Evolutionary conservation across 2,797 vertebrate genomes (phyloP).

Genomic region (Dallia pectoralis): DNA sequence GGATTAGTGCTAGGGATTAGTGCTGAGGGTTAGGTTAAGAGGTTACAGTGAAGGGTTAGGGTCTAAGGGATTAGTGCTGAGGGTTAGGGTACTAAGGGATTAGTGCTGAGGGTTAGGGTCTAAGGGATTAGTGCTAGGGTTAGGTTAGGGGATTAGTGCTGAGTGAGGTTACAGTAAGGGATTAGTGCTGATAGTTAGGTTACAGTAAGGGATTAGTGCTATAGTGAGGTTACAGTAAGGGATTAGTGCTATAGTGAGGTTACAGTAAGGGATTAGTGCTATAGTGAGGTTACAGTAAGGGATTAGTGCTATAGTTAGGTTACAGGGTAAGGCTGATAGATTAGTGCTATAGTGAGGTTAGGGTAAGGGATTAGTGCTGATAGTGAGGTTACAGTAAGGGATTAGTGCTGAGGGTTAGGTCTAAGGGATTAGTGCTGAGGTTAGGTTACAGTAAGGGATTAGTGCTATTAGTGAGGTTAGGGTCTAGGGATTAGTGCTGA

Average conservation of each 20-base stretch:
- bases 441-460: background rate
- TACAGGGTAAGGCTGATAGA: no score
- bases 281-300: background rate
- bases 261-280: background rate
- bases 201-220: background rate
- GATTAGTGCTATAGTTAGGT: no score
- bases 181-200: background rate
- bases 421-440: background rate
- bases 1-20: no score
- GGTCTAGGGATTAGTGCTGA: background rate
- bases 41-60: background rate
- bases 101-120: no score
- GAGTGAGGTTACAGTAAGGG: background rate
- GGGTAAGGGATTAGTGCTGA: no score
- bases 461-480: background rate
- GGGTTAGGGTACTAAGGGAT: no score
- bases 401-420: background rate
- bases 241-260: background rate
- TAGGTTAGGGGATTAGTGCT: no score
- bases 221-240: background rate
- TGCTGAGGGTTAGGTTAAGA: no score
- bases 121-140: no score
- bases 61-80: no score
- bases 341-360: no score
- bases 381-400: background rate